Evolutionary conservation across 2,797 vertebrate genomes (phyloP).

Genomic region (Helicolenus hilgendorfi): DNA sequence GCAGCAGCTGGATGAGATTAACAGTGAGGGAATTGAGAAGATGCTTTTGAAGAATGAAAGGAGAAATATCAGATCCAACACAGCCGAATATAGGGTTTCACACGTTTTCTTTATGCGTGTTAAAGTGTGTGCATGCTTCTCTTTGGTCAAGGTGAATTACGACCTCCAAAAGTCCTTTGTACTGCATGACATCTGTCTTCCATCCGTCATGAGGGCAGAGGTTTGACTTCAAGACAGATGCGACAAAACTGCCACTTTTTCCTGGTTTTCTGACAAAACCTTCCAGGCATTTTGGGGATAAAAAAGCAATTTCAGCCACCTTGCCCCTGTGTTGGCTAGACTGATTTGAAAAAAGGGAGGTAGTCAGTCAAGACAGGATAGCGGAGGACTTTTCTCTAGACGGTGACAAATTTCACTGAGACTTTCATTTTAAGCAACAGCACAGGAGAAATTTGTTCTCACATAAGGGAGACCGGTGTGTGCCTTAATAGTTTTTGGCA

Average conservation of each 20-base stretch:
- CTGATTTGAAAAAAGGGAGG: constrained; percentile 62
- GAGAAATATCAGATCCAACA: constrained; percentile 43
- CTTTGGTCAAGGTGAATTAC: constrained; percentile 57
- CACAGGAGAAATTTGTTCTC: constrained; percentile 49
- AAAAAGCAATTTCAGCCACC: constrained; percentile 80
- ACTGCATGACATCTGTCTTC: constrained; percentile 22
- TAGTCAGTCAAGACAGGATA: constrained; percentile 57
- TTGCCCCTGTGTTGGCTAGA: constrained; percentile 42
- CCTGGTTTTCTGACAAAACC: constrained; percentile 70
- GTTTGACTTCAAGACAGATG: constrained; percentile 62
- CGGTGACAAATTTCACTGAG: constrained; percentile 77
- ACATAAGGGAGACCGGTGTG: constrained; percentile 14
- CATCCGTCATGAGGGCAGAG: constrained; percentile 27
- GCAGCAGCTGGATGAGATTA: constrained; percentile 49
- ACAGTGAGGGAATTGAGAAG: constrained; percentile 12
- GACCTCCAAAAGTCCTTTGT: constrained; percentile 36
- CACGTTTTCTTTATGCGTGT: not conserved
- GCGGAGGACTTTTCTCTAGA: constrained; percentile 60
- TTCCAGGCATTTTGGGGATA: constrained; percentile 78
- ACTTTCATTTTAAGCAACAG: constrained; percentile 66
- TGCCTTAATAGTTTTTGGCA: constrained; percentile 38
- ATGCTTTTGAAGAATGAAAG: constrained; percentile 43
- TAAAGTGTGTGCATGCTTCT: constrained; percentile 43
- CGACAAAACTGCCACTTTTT: constrained; percentile 50
- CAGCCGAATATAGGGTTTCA: constrained; percentile 31